Base-by-base conservation (phyloP, 2,113 vertebrate genomes). In the Mormyrus lacerda region DNA sequence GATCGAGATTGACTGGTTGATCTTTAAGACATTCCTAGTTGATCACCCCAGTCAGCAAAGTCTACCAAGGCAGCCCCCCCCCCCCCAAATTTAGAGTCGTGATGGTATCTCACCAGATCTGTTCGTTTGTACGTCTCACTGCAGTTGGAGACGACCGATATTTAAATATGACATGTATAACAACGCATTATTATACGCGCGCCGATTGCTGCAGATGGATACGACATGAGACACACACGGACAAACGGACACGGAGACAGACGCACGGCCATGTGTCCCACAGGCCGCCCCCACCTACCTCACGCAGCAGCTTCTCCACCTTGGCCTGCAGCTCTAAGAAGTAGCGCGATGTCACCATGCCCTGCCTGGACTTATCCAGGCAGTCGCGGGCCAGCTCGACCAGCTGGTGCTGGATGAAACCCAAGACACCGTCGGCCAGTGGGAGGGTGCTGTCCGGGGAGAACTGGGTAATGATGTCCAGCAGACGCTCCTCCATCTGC, bases 371-470 rank as follows among this genome's bases (percentile, higher is more conserved):
- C 92, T 99, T 99, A 86, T 98, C 97, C 93, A 99, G 95, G 90
- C 98, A 99, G 95, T 99, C 98, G 0, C 98, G 95, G 88, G 97
- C 98, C 93, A 99, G 94, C 93, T 99, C 98, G 0, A 97, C 94
- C 93, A 99, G 96, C 96, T 99, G 98, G 95, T 99, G 98, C 92
- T 99, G 98, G 94, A 99, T 99, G 95, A 99, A 99, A 90, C 98
- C 97, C 95, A 99, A 93, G 48, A 99, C 97, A 0, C 98, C 98
- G 0, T 99, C 98, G 0, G 97, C 97, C 92, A 99, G 94, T 0
- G 96, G 98, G 93, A 99, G 95, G 17, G 95, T 96, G 92, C 94
- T 96, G 90, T 96, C 97, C 0, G 97, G 95, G 1, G 97, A 97
- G 92, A 94, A 97, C 91, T 96, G 95, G 0, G 93, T 96, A 91